A percentile compares a stretch with the other conserved stretches of the same genome.
These are phyloP conservation scores for Cantharis flavilabris DNA, from an alignment of 2,888 invertebrate species.

Conservation along the genomic window DNA sequence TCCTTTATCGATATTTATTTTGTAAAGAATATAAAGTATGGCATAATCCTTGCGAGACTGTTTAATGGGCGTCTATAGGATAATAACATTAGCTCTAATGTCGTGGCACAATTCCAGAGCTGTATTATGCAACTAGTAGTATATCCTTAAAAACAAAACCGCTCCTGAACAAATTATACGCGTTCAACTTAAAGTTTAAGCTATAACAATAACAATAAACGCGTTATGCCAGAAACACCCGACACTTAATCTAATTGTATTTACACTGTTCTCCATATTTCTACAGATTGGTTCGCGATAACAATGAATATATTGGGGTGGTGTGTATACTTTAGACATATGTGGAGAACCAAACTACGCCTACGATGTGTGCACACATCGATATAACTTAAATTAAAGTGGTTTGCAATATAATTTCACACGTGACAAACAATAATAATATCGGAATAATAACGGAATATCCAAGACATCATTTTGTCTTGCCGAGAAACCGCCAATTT, in stretches of 20 bases:
- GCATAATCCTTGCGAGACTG: constrained; percentile 43
- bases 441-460: too few relatives aligned
- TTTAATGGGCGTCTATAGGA: constrained; percentile 47
- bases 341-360: constrained; percentile 46
- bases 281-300: constrained; percentile 32
- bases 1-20: neutral
- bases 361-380: constrained; percentile 25
- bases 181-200: constrained; percentile 41
- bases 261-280: constrained; percentile 46
- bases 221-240: constrained; percentile 42
- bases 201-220: constrained; percentile 51
- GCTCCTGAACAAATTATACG: constrained; percentile 38
- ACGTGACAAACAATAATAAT: neutral
- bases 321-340: constrained; percentile 47
- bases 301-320: constrained; percentile 28
- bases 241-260: constrained; percentile 51
- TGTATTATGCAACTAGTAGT: constrained; percentile 41
- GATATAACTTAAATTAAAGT: neutral
- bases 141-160: constrained; percentile 29
- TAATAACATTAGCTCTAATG: constrained; percentile 45
- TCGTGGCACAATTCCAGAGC: constrained; percentile 44
- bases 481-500: neutral
- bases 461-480: too few relatives aligned
- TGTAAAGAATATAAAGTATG: constrained; percentile 35
- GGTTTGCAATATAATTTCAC: neutral